These are phyloP conservation scores for Diarsia mendica DNA, from an alignment of 2,888 invertebrate species.

Conservation along the genomic window DNA sequence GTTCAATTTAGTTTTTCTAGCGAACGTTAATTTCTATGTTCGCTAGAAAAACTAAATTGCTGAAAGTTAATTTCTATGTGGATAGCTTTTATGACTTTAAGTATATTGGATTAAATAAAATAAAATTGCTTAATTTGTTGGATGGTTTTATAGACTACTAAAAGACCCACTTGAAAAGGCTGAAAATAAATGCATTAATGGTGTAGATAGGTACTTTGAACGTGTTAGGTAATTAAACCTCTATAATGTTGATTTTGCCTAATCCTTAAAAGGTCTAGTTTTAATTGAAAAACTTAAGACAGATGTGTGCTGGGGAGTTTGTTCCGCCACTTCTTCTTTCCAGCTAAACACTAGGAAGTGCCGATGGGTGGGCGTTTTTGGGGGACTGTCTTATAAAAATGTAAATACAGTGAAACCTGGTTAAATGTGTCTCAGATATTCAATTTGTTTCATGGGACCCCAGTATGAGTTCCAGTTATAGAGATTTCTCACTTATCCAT, in stretches of 20 bases:
- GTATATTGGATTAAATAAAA: slow-evolving; percentile 20
- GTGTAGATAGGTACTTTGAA: neutral
- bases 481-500: too few species aligned
- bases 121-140: neutral
- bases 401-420: too few species aligned
- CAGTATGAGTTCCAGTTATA: too few species aligned
- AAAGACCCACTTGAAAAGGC: neutral
- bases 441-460: too few species aligned
- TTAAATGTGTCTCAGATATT: too few species aligned
- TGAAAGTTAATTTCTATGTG: slow-evolving; percentile 15
- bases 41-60: too few species aligned
- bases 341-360: too few species aligned
- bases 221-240: neutral
- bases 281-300: neutral
- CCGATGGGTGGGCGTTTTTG: too few species aligned
- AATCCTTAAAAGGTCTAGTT: neutral
- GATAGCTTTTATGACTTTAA: slow-evolving; percentile 14
- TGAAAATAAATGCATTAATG: neutral
- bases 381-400: too few species aligned
- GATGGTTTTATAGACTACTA: neutral
- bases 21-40: slow-evolving; percentile 8
- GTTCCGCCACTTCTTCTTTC: too few species aligned
- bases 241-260: neutral
- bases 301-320: too few species aligned
- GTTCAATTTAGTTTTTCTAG: slow-evolving; percentile 36